These are phyloP conservation scores for Halcyon senegalensis DNA, from an alignment of 2,113 vertebrate genomes.

Conservation along the genomic window DNA sequence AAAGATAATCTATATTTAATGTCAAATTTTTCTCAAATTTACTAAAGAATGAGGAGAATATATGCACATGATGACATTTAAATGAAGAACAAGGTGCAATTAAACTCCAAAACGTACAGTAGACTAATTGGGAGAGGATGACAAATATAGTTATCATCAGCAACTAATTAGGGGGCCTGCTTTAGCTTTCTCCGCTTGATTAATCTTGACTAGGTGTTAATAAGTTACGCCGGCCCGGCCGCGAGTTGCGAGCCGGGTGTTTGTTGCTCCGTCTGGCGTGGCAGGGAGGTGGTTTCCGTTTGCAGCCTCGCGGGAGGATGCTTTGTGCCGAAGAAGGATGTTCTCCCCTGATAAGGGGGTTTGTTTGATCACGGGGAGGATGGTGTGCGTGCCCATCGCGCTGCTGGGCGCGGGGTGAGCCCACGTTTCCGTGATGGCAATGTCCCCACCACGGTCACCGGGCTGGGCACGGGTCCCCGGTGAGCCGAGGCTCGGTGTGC, in stretches of 20 bases:
- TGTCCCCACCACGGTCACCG: background rate
- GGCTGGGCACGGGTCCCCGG: background rate
- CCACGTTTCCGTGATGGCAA: rapidly evolving
- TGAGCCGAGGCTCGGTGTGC: rapidly evolving
- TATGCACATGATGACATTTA: conserved; percentile 77
- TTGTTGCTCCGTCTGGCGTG: background rate
- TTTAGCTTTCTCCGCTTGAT: conserved; percentile 78
- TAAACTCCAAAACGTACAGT: conserved; percentile 80
- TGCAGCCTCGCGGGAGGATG: background rate
- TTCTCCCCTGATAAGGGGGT: rapidly evolving
- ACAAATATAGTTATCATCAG: conserved; percentile 85
- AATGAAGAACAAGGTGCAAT: conserved; percentile 83
- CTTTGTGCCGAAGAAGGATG: background rate
- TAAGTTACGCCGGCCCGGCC: conserved; percentile 63
- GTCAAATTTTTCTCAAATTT: conserved; percentile 80
- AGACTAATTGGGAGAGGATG: conserved; percentile 83
- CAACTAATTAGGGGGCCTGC: conserved; percentile 81
- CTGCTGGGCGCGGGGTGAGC: background rate
- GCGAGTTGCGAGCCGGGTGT: conserved; percentile 1
- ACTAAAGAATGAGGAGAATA: conserved; percentile 72
- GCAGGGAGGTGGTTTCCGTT: background rate
- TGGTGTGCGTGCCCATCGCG: rapidly evolving
- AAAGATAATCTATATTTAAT: conserved; percentile 85
- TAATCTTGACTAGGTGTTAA: conserved; percentile 80
- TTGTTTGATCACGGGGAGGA: background rate